A percentile compares a stretch with the other conserved stretches of the same genome.
phyloP scores from a whole-genome alignment of 2,113 vertebrate species.

The Microtus ochrogaster region DNA sequence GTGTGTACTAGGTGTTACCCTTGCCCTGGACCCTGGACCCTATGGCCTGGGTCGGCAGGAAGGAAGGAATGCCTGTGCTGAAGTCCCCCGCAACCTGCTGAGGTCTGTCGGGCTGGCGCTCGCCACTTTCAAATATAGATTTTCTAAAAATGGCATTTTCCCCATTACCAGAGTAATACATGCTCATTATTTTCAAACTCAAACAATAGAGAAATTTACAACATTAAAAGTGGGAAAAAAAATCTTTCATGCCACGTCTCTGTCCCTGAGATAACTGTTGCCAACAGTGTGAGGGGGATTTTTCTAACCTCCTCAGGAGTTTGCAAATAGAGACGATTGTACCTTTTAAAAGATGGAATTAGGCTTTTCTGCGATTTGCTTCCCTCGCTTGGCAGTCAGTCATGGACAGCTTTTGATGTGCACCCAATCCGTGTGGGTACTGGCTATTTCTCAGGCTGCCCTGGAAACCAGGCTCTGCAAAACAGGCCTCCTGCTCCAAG shows the following conservation, averaged over 20 bases:
- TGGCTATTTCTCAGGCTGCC: not conserved
- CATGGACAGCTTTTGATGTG: not conserved
- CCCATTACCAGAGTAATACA: not conserved
- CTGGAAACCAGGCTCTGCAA: not conserved
- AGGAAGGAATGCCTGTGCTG: not conserved
- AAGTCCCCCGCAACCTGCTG: not conserved
- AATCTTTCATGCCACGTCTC: not conserved
- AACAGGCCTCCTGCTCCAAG: not conserved
- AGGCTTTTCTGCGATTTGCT: slow-evolving; percentile 33
- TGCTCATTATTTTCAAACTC: slow-evolving; percentile 35
- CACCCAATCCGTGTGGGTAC: accelerated
- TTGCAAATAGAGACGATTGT: slow-evolving; percentile 44
- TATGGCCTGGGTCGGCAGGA: not conserved
- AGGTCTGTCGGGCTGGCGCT: no score
- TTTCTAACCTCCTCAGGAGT: slow-evolving; percentile 12
- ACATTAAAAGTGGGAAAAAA: not conserved
- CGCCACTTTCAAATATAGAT: not conserved
- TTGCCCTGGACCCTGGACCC: not conserved
- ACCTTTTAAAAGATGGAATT: slow-evolving; percentile 28
- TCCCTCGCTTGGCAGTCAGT: not conserved
- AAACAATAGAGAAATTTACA: slow-evolving; percentile 49
- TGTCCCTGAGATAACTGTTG: not conserved
- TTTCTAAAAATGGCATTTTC: slow-evolving; percentile 1
- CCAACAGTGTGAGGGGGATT: not conserved
- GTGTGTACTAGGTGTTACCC: no score